phyloP scores from a whole-genome alignment of 2,888 invertebrate species.

The Bruchidius siliquastri region DNA sequence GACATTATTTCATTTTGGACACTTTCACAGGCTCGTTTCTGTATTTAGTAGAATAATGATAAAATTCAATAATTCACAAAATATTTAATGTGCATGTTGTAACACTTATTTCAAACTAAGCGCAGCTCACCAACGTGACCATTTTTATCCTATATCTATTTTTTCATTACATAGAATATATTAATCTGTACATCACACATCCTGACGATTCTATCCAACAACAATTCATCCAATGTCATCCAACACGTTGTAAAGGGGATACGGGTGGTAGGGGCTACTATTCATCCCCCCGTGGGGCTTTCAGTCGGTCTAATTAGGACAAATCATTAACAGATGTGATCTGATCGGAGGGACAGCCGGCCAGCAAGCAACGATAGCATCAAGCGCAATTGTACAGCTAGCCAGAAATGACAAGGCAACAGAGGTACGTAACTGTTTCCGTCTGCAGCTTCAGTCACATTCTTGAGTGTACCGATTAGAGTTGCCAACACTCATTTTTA shows the following conservation, averaged over 20 bases:
- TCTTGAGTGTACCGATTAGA: too few relatives aligned
- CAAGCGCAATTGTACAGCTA: constrained; percentile 40
- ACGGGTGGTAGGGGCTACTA: neutral
- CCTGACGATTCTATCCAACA: neutral
- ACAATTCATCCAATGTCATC: neutral
- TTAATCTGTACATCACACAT: neutral
- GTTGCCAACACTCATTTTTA: too few relatives aligned
- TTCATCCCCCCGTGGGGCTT: constrained; percentile 1
- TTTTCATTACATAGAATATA: neutral
- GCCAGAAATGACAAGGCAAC: constrained; percentile 33
- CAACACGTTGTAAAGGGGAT: neutral
- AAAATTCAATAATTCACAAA: too few relatives aligned
- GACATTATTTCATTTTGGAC: too few relatives aligned
- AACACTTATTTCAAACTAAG: too few relatives aligned
- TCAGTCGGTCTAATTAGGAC: constrained; percentile 45
- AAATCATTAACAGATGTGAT: constrained; percentile 50
- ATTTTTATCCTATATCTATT: neutral
- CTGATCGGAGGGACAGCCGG: neutral
- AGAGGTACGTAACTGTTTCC: constrained; percentile 1
- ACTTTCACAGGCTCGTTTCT: too few relatives aligned
- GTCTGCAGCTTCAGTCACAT: neutral
- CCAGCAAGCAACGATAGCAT: constrained; percentile 22
- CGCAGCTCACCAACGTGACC: too few relatives aligned
- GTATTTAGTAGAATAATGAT: too few relatives aligned
- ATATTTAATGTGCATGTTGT: too few relatives aligned